These are phyloP conservation scores for Toxostoma redivivum DNA, from an alignment of 2,113 vertebrate species.

Conservation along the genomic window DNA sequence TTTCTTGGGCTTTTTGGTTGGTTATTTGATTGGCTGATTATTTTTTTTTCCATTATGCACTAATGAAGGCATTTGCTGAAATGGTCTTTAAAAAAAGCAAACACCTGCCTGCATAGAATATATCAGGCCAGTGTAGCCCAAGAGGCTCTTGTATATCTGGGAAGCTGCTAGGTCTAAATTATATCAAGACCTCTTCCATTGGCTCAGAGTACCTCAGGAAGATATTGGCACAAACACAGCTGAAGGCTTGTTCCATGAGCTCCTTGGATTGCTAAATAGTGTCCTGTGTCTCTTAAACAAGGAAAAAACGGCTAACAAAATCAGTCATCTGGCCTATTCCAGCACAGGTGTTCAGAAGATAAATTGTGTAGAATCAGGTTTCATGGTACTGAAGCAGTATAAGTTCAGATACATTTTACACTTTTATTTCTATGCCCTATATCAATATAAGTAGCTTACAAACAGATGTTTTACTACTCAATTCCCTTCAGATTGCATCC, in stretches of 20 bases:
- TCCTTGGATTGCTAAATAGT: background rate
- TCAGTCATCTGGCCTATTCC: background rate
- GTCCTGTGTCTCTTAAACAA: background rate
- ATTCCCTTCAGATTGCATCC: background rate
- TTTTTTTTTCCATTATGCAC: accelerated
- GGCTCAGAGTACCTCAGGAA: background rate
- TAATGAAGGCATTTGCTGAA: background rate
- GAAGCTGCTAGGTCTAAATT: background rate
- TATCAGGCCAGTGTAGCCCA: background rate
- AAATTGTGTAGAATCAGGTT: background rate
- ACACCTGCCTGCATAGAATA: background rate
- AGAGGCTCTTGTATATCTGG: background rate
- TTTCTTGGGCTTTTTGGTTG: accelerated
- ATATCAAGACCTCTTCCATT: background rate
- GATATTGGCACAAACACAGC: background rate
- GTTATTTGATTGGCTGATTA: background rate
- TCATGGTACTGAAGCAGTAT: background rate
- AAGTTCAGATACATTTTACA: background rate
- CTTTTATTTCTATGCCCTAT: background rate
- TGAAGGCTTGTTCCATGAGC: background rate
- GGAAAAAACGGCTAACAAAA: background rate
- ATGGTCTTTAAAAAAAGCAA: background rate
- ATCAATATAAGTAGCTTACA: background rate
- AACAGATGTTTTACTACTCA: background rate
- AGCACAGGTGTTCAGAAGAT: background rate